Base-by-base conservation (phyloP, 2,797 vertebrate genomes). In the Hoplostethus mediterraneus region DNA sequence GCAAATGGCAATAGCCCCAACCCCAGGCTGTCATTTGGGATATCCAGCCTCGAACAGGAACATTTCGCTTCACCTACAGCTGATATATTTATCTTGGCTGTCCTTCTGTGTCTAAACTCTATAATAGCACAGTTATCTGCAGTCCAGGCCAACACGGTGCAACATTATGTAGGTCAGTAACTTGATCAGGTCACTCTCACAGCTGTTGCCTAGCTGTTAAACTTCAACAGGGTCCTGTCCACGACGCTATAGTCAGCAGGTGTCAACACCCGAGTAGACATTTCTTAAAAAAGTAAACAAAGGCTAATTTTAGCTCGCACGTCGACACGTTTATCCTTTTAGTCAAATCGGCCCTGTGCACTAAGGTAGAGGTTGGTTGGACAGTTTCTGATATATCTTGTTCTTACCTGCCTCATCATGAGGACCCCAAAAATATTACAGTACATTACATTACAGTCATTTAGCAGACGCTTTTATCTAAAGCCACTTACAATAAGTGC, bases 91-190 rank as follows among this genome's bases (percentile, higher is more conserved):
- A 51, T 64, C 74, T 71, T 62, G 73, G 45, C 45, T 57, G 44
- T 40, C 44, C 31, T 63, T 73, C 33, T 51, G 40, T 44, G 12
- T 28, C 5, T 55, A 51, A n/a, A 31, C 13, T 60, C 36, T 48
- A 30, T 25, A 21, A 59, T 48, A 60, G 38, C 30, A 17, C 12
- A 5, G 36, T 51, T 52, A 52, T 67, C 25, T 52, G 6, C 53
- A 63, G 71, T 61, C 42, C 55, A 31, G 64, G 71, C 67, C 61
- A 1, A 48, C 61, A 75, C 48, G 77, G 74, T 89, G 89, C 84
- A 90, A 87, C 77, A 75, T 78, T 88, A 92, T 91, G 91, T 93
- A 88, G 90, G 87, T 87, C 85, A 90, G 93, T 90, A 92, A 95
- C 82, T 73, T 84, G 93, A 94, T 92, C 91, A 73, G 89, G 79